These are phyloP conservation scores for Mesocentrotus franciscanus DNA, from an alignment of 53 echinoderm and acorn worm species.

Conservation along the genomic window DNA sequence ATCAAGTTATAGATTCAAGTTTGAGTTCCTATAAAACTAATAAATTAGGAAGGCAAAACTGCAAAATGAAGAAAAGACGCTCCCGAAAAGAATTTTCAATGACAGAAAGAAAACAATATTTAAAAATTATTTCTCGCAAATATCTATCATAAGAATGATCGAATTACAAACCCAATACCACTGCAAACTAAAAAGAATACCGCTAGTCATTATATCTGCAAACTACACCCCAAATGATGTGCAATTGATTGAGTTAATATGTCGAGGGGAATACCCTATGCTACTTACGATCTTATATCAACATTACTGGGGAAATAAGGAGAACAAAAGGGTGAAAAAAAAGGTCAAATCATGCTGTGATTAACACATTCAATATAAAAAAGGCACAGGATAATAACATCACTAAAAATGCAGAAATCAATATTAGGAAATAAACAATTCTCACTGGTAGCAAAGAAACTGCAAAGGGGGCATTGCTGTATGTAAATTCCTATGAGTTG, in stretches of 20 bases:
- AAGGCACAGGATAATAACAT: background rate
- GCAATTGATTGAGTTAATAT: background rate
- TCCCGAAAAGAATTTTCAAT: background rate
- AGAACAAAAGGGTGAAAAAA: background rate
- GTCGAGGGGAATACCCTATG: background rate
- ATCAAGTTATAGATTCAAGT: background rate
- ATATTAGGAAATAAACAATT: background rate
- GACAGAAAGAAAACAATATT: background rate
- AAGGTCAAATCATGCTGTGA: slow-evolving; percentile 7
- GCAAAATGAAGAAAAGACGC: background rate
- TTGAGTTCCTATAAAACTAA: background rate
- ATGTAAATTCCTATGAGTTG: too few species aligned
- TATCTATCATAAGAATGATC: background rate
- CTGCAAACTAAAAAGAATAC: background rate
- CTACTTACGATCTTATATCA: slow-evolving; percentile 42
- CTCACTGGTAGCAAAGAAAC: background rate
- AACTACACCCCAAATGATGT: background rate
- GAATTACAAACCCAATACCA: background rate
- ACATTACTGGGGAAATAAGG: slow-evolving; percentile 20
- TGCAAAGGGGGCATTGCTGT: background rate
- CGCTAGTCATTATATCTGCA: background rate
- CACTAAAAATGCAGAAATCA: background rate
- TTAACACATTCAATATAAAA: background rate
- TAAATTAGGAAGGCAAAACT: background rate
- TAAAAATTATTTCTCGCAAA: background rate